Conservation (phyloP, 2,888 invertebrate species). For the Nephrotoma guestfalica region DNA sequence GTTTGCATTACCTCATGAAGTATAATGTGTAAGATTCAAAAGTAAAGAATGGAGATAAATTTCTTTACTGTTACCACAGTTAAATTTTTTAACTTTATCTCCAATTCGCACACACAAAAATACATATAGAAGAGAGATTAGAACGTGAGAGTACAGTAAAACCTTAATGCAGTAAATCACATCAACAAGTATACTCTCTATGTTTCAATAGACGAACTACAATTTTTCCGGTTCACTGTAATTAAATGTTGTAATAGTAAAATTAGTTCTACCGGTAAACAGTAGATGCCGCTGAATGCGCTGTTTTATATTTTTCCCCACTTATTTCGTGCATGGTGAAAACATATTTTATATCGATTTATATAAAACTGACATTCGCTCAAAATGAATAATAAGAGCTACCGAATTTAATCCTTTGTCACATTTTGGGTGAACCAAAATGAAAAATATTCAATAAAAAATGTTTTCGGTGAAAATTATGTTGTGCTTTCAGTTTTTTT, state of each 20-base stretch:
- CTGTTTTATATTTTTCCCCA: neutral
- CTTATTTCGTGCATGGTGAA: neutral
- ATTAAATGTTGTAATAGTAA: neutral
- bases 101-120: too few species aligned
- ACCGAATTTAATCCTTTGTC: neutral
- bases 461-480: neutral
- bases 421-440: neutral
- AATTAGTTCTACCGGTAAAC: neutral
- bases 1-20: too few species aligned
- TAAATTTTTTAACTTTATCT: too few species aligned
- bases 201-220: neutral
- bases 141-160: too few species aligned
- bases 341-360: neutral
- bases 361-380: neutral
- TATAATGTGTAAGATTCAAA: too few species aligned
- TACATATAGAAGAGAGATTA: too few species aligned
- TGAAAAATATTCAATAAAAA: neutral
- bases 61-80: too few species aligned
- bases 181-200: neutral
- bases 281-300: neutral
- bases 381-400: neutral
- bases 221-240: neutral
- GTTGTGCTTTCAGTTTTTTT: neutral
- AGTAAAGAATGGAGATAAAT: too few species aligned
- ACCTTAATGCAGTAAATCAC: too few species aligned